Evolutionary conservation across 2,113 vertebrate genomes (phyloP).

Genomic region (Corvus moneduloides): DNA sequence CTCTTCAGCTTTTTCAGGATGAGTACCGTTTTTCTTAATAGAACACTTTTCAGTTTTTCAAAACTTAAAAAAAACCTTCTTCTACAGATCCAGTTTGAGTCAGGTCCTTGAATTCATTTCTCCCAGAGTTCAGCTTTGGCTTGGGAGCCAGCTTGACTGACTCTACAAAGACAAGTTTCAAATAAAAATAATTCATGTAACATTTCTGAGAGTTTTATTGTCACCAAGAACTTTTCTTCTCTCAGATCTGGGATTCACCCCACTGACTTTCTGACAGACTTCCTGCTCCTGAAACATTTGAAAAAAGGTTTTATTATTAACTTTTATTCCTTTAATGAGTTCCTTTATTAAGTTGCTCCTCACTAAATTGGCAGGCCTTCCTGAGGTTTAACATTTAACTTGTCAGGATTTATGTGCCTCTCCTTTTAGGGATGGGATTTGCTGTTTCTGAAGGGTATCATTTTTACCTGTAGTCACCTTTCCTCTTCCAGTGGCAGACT

Average conservation of each 20-base stretch:
- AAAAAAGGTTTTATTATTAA: conserved; percentile 53
- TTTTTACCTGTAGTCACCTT: neutral
- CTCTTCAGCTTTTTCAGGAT: neutral
- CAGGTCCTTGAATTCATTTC: neutral
- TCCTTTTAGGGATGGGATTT: neutral
- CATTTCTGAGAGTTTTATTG: conserved; percentile 16
- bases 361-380: conserved; percentile 12
- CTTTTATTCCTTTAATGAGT: conserved; percentile 30
- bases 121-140: neutral
- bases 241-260: conserved; percentile 25
- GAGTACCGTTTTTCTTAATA: neutral
- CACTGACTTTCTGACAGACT: conserved; percentile 22
- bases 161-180: neutral
- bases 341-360: conserved; percentile 25
- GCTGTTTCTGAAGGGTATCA: neutral
- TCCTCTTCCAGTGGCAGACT: neutral
- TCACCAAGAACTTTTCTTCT: neutral
- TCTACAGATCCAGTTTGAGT: neutral
- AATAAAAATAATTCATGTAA: neutral
- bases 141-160: neutral
- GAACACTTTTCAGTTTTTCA: neutral
- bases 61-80: neutral
- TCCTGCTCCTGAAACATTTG: conserved; percentile 29
- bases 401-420: neutral
- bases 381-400: conserved; percentile 24